These are phyloP conservation scores for Menidia beryllina DNA, from an alignment of 2,113 vertebrate species.

Conservation along the genomic window DNA sequence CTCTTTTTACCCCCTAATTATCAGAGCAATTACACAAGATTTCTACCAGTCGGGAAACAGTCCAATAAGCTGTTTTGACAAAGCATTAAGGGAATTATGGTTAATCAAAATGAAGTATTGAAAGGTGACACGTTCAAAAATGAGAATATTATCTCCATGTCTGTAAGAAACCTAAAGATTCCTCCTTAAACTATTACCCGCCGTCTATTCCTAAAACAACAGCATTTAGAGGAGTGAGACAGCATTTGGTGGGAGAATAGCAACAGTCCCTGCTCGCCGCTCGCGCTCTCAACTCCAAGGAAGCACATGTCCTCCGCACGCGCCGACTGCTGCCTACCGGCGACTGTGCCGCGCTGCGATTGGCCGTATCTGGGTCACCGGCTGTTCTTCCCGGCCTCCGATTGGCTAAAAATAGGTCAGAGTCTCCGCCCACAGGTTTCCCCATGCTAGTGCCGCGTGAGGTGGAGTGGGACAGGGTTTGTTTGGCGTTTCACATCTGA, in stretches of 20 bases:
- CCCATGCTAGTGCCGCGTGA: constrained; percentile 83
- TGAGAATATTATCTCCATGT: not conserved
- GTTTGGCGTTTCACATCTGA: constrained; percentile 10
- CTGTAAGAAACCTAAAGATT: not conserved
- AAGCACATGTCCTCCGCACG: constrained; percentile 82
- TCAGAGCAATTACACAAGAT: not conserved
- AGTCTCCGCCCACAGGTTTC: constrained; percentile 79
- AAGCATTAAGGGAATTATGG: not conserved
- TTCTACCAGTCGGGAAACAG: not conserved
- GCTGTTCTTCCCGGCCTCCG: constrained; percentile 28
- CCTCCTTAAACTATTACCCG: not conserved
- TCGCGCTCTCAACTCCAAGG: constrained; percentile 40
- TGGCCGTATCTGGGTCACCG: constrained; percentile 84
- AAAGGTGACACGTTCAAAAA: not conserved
- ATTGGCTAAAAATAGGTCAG: constrained; percentile 83
- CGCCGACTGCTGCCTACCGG: constrained; percentile 75
- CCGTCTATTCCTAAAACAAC: not conserved
- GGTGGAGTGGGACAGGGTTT: not conserved
- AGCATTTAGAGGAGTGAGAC: rapidly evolving
- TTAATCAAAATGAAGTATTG: not conserved
- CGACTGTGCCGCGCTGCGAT: constrained; percentile 64
- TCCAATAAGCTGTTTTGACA: not conserved
- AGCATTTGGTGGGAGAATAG: not conserved
- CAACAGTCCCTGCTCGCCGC: constrained; percentile 46
- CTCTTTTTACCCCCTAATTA: not conserved